Evolutionary conservation across 2,113 vertebrate genomes (phyloP), one percentile per base, ranked within the genome.

Genomic region (Oreochromis tanganicae): DNA sequence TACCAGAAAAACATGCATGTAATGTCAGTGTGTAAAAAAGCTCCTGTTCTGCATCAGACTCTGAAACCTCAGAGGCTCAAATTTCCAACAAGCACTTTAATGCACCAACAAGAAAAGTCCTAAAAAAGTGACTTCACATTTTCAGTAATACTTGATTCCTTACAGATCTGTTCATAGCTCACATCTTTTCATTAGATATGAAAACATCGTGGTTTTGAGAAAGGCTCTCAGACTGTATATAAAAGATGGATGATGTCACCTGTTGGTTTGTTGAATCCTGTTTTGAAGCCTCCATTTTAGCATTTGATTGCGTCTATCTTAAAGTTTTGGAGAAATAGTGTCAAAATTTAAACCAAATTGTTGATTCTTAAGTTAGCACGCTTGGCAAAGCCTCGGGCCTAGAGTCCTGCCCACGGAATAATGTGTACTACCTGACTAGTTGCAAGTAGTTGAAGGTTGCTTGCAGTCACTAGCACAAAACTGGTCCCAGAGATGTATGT

Each of bases 251-350:
- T 41, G 36, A 41, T 68, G 63, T 21, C 34, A 21, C 34, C 34
- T 21, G 41, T 41, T 14, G 7, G 34, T 0, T 68, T 41, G 19
- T 21, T 68, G 7, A 68, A 14, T 68, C 19, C 19, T 68, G 34
- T 41, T 68, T 21, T 68, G 34, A 21, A 0, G 7, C 19, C 1
- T 41, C n/a, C 36, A 71, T 71, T 71, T 21, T 71, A 71, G 66
- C n/a, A 71, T 71, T 43, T 71, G n/a, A 43, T 41, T 71, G 12
- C n/a, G 16, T 41, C n/a, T 43, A 43, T 43, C 66, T 48, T 75
- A 10, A 0, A 4, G 0, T 3, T 73, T 46, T 17, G 4, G 41
- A 73, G 13, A 73, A 48, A 48, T 1, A 29, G 24, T 2, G 24
- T 48, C 5, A 10, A 48, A 29, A 48, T 75, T 75, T 75, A 48